A percentile compares a stretch with the other conserved stretches of the same genome.
These are phyloP conservation scores for Zele albiditarsus DNA, from an alignment of 2,888 invertebrate genomes.

Conservation along the genomic window DNA sequence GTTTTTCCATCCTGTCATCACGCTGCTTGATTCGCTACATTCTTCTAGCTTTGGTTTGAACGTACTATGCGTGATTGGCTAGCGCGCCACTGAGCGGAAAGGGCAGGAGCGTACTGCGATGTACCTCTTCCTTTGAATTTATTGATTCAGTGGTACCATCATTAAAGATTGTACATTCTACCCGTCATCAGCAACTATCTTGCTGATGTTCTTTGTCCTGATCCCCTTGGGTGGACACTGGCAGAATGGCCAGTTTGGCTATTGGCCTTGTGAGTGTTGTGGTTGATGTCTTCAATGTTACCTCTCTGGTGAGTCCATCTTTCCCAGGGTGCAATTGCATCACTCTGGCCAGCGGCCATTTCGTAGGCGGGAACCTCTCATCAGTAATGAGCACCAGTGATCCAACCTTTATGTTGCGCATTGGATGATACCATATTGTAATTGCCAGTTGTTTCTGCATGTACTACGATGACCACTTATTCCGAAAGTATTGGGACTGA, in stretches of 20 bases:
- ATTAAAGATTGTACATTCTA: background rate
- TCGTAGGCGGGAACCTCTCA: background rate
- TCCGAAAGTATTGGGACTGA: conserved; percentile 54
- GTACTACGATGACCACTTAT: conserved; percentile 54
- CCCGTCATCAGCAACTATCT: background rate
- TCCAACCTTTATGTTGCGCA: background rate
- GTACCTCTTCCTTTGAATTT: too few species aligned
- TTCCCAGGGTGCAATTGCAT: background rate
- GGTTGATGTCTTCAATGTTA: background rate
- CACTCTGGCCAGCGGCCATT: conserved; percentile 10
- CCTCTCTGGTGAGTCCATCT: background rate
- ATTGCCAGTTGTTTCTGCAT: background rate
- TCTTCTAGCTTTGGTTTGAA: too few species aligned
- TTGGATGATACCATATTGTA: conserved; percentile 5
- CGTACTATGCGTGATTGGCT: too few species aligned
- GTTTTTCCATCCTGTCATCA: too few species aligned
- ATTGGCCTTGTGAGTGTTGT: background rate
- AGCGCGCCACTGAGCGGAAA: too few species aligned
- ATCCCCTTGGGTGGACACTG: background rate
- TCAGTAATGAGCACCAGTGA: background rate
- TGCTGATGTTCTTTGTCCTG: background rate
- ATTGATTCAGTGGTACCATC: too few species aligned
- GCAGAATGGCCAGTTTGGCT: background rate
- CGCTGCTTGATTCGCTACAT: too few species aligned
- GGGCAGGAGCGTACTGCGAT: too few species aligned